Conservation (phyloP, 2,888 invertebrate species). For the Tridacna gigas region DNA sequence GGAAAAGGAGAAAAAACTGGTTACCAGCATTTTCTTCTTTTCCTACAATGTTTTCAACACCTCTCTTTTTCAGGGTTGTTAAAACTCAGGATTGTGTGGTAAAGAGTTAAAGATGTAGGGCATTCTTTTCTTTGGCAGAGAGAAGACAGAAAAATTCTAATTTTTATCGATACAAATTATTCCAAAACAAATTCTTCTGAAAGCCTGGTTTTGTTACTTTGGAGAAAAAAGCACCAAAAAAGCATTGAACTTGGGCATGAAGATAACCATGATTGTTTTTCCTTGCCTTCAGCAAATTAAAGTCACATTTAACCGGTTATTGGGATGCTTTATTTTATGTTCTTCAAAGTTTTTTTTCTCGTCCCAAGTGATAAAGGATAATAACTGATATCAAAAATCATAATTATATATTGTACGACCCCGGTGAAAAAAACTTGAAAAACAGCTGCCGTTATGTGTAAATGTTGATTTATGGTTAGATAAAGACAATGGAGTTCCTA, state of each 20-base stretch:
- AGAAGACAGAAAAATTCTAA: too few relatives aligned
- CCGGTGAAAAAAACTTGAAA: conserved; percentile 22
- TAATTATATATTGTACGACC: conserved; percentile 25
- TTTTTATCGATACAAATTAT: too few relatives aligned
- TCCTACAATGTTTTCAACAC: not conserved
- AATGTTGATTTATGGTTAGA: conserved; percentile 35
- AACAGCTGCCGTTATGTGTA: conserved; percentile 30
- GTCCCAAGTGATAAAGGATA: conserved; percentile 16
- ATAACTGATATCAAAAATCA: conserved; percentile 30
- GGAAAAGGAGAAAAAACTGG: not conserved
- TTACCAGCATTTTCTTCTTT: not conserved
- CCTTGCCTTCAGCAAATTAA: conserved; percentile 5
- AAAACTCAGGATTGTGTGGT: not conserved
- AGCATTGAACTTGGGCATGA: conserved; percentile 7
- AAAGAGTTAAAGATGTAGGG: not conserved
- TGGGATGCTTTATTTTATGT: conserved; percentile 14
- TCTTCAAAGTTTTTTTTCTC: not conserved
- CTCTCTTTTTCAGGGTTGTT: not conserved
- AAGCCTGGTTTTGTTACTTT: too few relatives aligned
- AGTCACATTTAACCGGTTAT: not conserved
- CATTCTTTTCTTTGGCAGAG: not conserved
- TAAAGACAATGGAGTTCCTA: conserved; percentile 43
- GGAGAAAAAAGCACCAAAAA: not conserved
- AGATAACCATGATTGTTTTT: conserved; percentile 12
- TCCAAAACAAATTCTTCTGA: too few relatives aligned